These are phyloP conservation scores for Pyrgilauda ruficollis DNA, from an alignment of 2,113 vertebrate species.

Conservation along the genomic window DNA sequence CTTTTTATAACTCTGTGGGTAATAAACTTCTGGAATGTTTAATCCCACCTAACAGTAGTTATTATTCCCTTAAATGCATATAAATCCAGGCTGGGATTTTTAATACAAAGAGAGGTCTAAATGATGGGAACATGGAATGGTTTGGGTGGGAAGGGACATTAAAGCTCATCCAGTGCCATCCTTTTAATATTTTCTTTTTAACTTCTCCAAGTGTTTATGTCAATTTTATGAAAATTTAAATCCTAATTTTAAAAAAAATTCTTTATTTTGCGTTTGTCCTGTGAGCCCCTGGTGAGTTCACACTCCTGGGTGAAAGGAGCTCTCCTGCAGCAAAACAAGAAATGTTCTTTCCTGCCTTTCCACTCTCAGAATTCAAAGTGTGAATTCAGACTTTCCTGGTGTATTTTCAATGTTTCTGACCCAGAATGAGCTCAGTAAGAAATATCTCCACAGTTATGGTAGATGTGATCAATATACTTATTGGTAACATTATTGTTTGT, in stretches of 20 bases:
- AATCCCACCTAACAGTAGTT: background rate
- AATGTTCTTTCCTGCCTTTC: background rate
- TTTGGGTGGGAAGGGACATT: background rate
- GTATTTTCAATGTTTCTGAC: fast-evolving
- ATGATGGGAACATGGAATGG: background rate
- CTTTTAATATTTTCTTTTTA: background rate
- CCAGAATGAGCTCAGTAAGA: background rate
- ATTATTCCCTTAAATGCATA: background rate
- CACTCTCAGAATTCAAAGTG: too few species aligned
- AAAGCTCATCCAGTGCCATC: background rate
- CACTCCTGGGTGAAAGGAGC: background rate
- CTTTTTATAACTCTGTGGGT: background rate
- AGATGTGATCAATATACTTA: background rate
- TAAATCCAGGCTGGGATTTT: background rate
- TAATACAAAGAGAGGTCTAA: background rate
- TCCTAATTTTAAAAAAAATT: background rate
- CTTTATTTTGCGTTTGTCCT: background rate
- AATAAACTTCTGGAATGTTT: background rate
- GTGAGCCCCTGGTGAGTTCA: too few species aligned
- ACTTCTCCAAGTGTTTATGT: background rate
- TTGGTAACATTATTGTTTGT: too few species aligned
- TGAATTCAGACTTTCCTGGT: background rate
- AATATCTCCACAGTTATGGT: background rate
- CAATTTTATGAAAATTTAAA: background rate
- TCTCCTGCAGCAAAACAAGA: background rate